Evolutionary conservation across 2,888 invertebrate genomes (phyloP).

Genomic region (Rosalia funebris): DNA sequence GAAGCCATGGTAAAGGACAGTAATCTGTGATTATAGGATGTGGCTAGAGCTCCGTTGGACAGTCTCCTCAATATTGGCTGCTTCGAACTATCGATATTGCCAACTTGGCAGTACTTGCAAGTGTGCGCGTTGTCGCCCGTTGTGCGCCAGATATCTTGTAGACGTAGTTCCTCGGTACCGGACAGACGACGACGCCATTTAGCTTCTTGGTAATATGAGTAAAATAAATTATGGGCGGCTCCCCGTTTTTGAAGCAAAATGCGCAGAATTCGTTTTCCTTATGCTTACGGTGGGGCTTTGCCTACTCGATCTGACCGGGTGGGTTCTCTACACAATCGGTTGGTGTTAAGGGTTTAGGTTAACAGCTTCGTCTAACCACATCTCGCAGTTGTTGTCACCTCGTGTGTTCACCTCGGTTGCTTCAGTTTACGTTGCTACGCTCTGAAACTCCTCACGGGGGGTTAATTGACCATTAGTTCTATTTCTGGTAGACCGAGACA

Average conservation of each 20-base stretch:
- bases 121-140: slow-evolving; percentile 49
- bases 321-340: background rate
- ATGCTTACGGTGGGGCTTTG: no score
- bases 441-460: no score
- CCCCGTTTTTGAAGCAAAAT: slow-evolving; percentile 49
- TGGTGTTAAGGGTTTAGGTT: no score
- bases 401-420: no score
- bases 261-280: slow-evolving; percentile 33
- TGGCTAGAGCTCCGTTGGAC: slow-evolving; percentile 29
- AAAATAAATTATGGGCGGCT: slow-evolving; percentile 34
- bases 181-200: slow-evolving; percentile 42
- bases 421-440: no score
- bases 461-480: no score
- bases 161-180: slow-evolving; percentile 41
- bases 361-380: no score
- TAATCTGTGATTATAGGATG: slow-evolving; percentile 28
- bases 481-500: no score
- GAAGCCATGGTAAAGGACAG: no score
- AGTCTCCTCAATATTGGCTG: slow-evolving; percentile 14
- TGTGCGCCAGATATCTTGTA: slow-evolving; percentile 44
- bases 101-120: slow-evolving; percentile 43
- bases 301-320: background rate
- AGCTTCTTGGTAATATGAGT: slow-evolving; percentile 37
- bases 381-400: no score
- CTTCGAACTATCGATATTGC: background rate